Percentiles rank a stretch among this genome's conserved stretches.
Evolutionary conservation across 2,888 invertebrate genomes (phyloP).

Genomic region (Melinaea menophilus): DNA sequence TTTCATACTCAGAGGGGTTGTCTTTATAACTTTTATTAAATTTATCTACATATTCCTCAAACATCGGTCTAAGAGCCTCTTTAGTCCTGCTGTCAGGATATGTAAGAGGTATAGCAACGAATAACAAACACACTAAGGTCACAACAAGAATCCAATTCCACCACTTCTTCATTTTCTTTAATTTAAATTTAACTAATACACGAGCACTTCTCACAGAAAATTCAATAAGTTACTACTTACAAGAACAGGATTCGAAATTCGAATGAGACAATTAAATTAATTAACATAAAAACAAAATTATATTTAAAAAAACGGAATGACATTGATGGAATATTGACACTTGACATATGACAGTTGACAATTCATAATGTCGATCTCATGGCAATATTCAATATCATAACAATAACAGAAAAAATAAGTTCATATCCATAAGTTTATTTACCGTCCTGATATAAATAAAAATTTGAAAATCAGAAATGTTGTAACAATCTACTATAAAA

Average conservation of each 20-base stretch:
- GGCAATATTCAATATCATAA: too few relatives aligned
- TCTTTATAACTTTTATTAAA: slow-evolving; percentile 76
- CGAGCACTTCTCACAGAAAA: slow-evolving; percentile 3
- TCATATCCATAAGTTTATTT: too few relatives aligned
- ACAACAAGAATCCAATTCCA: slow-evolving; percentile 62
- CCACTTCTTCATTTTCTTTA: slow-evolving; percentile 60
- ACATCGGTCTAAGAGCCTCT: slow-evolving; percentile 55
- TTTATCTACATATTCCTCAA: slow-evolving; percentile 69
- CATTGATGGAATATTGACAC: not conserved
- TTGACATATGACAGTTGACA: too few relatives aligned
- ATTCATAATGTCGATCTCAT: too few relatives aligned
- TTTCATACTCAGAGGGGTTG: slow-evolving; percentile 66
- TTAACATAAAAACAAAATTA: not conserved
- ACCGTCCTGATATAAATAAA: too few relatives aligned
- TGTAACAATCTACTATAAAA: too few relatives aligned
- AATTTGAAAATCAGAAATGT: too few relatives aligned
- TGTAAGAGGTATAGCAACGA: slow-evolving; percentile 59
- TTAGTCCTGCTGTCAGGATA: slow-evolving; percentile 41
- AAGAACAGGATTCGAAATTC: not conserved
- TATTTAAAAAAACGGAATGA: not conserved
- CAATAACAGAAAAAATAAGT: too few relatives aligned
- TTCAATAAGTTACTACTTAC: not conserved
- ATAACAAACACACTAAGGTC: slow-evolving; percentile 55
- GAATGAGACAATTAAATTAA: not conserved
- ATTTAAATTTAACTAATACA: slow-evolving; percentile 21